phyloP scores from a whole-genome alignment of 2,113 vertebrate genomes.

The Cinclus mexicanus region DNA sequence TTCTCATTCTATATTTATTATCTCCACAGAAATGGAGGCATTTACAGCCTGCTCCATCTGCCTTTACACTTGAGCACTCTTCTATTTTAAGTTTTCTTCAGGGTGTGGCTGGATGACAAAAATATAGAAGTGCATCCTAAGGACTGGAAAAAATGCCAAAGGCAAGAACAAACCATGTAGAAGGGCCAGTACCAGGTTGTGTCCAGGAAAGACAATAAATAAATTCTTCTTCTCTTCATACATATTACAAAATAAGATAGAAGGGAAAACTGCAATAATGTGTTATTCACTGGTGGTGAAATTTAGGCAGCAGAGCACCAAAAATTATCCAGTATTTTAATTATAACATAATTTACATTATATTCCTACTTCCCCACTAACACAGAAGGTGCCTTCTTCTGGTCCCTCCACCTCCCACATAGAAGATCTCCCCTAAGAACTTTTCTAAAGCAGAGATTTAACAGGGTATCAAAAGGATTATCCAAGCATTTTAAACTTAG shows the following conservation, averaged over 20 bases:
- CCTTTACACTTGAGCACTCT: neutral
- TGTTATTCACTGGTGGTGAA: neutral
- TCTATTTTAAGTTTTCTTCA: conserved; percentile 37
- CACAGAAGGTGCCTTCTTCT: neutral
- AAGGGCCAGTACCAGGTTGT: neutral
- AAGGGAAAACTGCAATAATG: neutral
- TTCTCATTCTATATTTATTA: conserved; percentile 15
- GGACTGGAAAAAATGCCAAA: neutral
- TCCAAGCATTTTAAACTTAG: neutral
- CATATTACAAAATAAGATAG: neutral
- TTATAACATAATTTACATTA: neutral
- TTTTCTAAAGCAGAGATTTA: conserved; percentile 12
- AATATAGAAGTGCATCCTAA: neutral
- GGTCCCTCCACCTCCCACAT: neutral
- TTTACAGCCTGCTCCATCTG: neutral
- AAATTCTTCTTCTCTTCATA: neutral
- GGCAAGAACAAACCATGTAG: neutral
- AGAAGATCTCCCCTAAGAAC: neutral
- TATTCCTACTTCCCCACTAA: neutral
- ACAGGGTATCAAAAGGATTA: conserved; percentile 15
- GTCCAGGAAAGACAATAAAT: neutral
- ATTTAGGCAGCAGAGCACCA: neutral
- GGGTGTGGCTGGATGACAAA: neutral
- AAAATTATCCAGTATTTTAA: neutral
- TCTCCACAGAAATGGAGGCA: neutral